Conservation (phyloP, 2,888 invertebrate genomes). For the Escarpia spicata region DNA sequence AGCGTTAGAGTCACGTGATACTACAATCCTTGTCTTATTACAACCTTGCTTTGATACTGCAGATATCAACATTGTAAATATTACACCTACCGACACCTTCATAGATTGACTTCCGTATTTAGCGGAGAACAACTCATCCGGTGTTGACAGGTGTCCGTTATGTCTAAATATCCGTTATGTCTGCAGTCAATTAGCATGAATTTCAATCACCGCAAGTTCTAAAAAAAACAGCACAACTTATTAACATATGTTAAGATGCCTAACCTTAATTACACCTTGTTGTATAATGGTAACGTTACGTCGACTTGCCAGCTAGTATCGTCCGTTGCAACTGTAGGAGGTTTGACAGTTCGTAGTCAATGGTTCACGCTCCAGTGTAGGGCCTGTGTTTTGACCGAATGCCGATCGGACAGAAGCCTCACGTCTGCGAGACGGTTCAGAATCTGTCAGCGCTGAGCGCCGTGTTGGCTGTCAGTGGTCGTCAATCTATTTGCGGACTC, state of each 20-base stretch:
- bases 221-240: background rate
- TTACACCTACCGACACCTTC: background rate
- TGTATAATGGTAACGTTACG: too few species aligned
- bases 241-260: background rate
- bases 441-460: background rate
- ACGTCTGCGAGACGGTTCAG: background rate
- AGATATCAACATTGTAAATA: background rate
- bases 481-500: background rate
- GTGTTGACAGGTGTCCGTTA: too few species aligned
- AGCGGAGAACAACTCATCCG: too few species aligned
- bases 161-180: too few species aligned
- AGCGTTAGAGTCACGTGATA: background rate
- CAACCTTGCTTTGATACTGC: background rate
- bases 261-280: background rate
- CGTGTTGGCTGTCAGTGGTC: background rate
- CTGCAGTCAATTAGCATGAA: background rate
- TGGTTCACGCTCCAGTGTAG: too few species aligned
- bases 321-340: background rate
- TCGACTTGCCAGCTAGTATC: background rate
- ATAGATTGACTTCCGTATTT: background rate
- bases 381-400: too few species aligned
- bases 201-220: background rate
- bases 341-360: background rate
- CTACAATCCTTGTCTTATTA: background rate
- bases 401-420: background rate